Evolutionary conservation across 1,140 invertebrate genomes (phyloP).

Genomic region (Apocrypta bakeri): DNA sequence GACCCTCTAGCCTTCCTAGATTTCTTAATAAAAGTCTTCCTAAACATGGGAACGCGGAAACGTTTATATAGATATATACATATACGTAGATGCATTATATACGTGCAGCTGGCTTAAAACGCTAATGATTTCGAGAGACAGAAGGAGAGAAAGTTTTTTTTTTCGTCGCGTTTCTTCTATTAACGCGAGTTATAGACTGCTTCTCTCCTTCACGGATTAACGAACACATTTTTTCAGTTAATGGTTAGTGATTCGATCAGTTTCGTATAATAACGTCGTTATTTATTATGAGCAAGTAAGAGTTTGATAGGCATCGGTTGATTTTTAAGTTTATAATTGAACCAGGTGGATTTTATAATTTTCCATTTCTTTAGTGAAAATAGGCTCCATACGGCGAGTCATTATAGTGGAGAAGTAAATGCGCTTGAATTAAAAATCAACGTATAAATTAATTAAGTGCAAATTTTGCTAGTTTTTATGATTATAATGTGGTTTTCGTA

Average conservation of each 20-base stretch:
- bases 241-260: conserved; percentile 28
- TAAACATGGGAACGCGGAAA: conserved; percentile 32
- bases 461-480: too few species aligned
- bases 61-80: background rate
- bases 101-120: background rate
- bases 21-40: conserved; percentile 47
- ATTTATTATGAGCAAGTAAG: conserved; percentile 18
- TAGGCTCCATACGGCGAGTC: background rate
- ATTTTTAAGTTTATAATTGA: conserved; percentile 1
- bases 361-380: background rate
- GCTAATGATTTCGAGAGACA: conserved; percentile 39
- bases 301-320: background rate
- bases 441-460: too few species aligned
- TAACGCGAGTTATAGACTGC: background rate
- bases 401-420: too few species aligned
- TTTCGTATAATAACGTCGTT: conserved; percentile 28
- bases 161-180: conserved; percentile 28
- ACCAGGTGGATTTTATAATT: background rate
- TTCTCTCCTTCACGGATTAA: background rate
- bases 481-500: too few species aligned
- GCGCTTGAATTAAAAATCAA: too few species aligned
- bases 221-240: background rate
- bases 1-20: conserved; percentile 17
- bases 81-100: background rate
- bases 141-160: background rate